Conservation (phyloP, 2,113 vertebrate genomes). For the Syngnathus typhle region DNA sequence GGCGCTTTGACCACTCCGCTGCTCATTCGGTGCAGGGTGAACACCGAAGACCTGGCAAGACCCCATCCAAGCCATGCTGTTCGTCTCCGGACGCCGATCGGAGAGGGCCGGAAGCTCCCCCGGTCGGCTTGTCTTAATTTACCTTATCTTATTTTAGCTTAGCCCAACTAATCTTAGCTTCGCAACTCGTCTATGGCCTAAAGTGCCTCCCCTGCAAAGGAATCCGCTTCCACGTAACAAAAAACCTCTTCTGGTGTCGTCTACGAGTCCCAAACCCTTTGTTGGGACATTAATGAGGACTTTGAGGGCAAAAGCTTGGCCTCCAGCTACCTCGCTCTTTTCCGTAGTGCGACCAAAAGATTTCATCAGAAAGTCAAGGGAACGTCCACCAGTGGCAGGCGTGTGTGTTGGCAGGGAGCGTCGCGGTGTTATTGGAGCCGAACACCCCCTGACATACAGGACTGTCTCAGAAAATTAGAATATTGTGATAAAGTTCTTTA, state of each 20-base stretch:
- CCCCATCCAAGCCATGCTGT: not conserved
- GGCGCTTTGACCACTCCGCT: not conserved
- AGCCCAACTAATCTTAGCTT: too few species aligned
- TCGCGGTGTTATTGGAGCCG: conserved; percentile 17
- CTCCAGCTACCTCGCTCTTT: not conserved
- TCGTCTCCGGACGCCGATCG: not conserved
- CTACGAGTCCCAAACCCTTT: not conserved
- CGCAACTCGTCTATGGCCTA: not conserved
- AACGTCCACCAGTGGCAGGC: conserved; percentile 27
- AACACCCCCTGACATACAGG: not conserved
- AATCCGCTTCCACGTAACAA: not conserved
- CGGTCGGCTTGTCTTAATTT: not conserved
- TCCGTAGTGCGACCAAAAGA: conserved; percentile 25
- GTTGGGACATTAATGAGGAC: not conserved
- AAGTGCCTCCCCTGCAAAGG: not conserved
- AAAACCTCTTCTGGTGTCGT: not conserved
- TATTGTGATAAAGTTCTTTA: too few species aligned
- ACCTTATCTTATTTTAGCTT: not conserved
- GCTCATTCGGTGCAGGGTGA: not conserved
- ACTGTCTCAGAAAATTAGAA: too few species aligned
- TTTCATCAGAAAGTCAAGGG: conserved; percentile 71
- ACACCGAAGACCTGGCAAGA: not conserved
- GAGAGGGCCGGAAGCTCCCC: not conserved
- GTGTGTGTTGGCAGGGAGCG: conserved; percentile 22
- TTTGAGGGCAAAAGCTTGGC: not conserved